Conservation (phyloP, 2,888 invertebrate species). For the Mechanitis mazaeus region DNA sequence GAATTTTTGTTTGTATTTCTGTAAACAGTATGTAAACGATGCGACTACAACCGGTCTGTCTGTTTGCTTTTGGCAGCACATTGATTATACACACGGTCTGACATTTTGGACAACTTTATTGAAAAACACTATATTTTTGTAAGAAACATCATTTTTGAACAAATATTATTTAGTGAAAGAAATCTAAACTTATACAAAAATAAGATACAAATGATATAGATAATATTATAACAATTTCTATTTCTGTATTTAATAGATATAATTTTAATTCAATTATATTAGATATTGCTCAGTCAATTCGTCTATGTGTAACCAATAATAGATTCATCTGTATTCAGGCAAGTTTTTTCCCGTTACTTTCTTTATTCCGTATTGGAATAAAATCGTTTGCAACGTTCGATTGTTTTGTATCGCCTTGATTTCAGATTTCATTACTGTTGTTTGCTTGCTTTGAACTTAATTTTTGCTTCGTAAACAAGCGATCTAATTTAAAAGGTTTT, state of each 20-base stretch:
- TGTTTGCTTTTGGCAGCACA: slow-evolving; percentile 59
- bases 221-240: too few relatives aligned
- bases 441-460: slow-evolving; percentile 34
- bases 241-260: too few relatives aligned
- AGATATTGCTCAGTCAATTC: neutral
- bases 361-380: slow-evolving; percentile 55
- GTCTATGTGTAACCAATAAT: slow-evolving; percentile 27
- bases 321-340: slow-evolving; percentile 66
- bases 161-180: too few relatives aligned
- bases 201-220: too few relatives aligned
- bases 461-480: slow-evolving; percentile 24
- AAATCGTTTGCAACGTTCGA: slow-evolving; percentile 58
- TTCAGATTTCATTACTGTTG: slow-evolving; percentile 62
- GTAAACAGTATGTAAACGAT: slow-evolving; percentile 72
- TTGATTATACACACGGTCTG: slow-evolving; percentile 38
- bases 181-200: too few relatives aligned
- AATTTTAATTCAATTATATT: neutral
- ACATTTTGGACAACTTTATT: slow-evolving; percentile 21
- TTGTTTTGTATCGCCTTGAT: slow-evolving; percentile 63
- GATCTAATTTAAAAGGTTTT: slow-evolving; percentile 6
- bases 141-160: too few relatives aligned
- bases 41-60: slow-evolving; percentile 50
- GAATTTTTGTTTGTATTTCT: slow-evolving; percentile 54
- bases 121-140: too few relatives aligned
- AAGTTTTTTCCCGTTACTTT: slow-evolving; percentile 60